Percentiles rank a stretch among this genome's conserved stretches.
Conservation (phyloP, 2,797 vertebrate species). For the Thripadectes ignobilis region DNA sequence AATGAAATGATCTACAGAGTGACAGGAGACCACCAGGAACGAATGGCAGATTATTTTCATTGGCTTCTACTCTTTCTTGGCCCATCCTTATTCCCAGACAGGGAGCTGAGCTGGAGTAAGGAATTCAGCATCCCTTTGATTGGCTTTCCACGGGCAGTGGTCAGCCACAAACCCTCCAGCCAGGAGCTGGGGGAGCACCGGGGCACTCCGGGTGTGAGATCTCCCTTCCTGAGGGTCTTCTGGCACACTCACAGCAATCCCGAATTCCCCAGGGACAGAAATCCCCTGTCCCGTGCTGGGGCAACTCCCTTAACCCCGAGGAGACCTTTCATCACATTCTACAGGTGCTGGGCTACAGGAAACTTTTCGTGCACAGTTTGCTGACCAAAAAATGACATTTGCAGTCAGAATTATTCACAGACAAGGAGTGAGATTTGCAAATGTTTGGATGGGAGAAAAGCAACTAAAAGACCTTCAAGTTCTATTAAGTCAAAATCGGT, state of each 20-base stretch:
- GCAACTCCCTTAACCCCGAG: not conserved
- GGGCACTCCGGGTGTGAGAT: not conserved
- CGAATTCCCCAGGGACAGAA: not conserved
- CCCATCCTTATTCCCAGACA: conserved; percentile 24
- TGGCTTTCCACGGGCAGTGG: not conserved
- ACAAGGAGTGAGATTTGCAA: not conserved
- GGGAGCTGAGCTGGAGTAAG: not conserved
- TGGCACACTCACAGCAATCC: not conserved
- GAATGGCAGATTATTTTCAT: conserved; percentile 49
- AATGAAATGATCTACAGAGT: conserved; percentile 39
- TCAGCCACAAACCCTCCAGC: not conserved
- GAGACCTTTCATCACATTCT: not conserved
- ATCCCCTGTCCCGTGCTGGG: not conserved
- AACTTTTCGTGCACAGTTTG: not conserved
- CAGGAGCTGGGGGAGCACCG: not conserved
- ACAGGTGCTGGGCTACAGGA: not conserved
- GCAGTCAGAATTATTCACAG: not conserved
- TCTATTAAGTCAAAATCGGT: not conserved
- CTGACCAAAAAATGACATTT: not conserved
- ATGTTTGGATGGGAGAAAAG: not conserved
- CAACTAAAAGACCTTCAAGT: not conserved
- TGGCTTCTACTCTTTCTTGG: not conserved
- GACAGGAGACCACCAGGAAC: conserved; percentile 32
- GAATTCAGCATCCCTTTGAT: not conserved
- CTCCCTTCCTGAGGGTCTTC: not conserved